These are phyloP conservation scores for Mizuhopecten yessoensis DNA, from an alignment of 1,140 invertebrate genomes.

Conservation along the genomic window DNA sequence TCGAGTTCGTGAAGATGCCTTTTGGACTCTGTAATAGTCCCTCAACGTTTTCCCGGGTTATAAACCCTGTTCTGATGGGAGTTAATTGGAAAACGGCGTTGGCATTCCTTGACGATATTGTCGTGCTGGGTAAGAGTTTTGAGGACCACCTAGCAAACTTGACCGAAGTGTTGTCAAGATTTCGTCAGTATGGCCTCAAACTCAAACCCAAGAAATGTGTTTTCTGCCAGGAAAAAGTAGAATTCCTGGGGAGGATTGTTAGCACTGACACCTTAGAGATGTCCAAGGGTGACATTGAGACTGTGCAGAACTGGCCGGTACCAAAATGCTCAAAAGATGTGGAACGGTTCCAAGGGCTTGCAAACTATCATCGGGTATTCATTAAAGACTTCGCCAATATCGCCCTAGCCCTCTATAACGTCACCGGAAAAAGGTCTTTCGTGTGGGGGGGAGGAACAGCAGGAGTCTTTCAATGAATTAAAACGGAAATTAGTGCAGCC, in stretches of 20 bases:
- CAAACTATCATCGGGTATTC: slow-evolving; percentile 60
- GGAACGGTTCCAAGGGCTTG: slow-evolving; percentile 59
- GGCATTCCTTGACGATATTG: not conserved
- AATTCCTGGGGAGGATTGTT: slow-evolving; percentile 40
- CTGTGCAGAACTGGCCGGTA: too few species aligned
- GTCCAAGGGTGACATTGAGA: too few species aligned
- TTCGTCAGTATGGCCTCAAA: not conserved
- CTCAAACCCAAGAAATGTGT: not conserved
- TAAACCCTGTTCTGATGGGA: not conserved
- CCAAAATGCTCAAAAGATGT: too few species aligned
- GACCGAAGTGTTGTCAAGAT: not conserved
- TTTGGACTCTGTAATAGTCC: slow-evolving; percentile 40
- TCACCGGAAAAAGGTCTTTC: slow-evolving; percentile 61
- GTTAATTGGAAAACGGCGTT: not conserved
- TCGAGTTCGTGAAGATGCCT: not conserved
- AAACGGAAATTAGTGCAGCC: slow-evolving; percentile 54
- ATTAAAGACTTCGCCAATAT: too few species aligned
- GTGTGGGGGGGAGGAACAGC: slow-evolving; percentile 54
- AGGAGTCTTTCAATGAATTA: slow-evolving; percentile 53
- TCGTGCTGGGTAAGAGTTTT: not conserved
- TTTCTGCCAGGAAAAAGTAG: slow-evolving; percentile 8
- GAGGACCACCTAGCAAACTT: not conserved
- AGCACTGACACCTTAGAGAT: not conserved
- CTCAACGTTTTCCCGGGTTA: slow-evolving; percentile 10
- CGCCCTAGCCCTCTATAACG: too few species aligned